phyloP scores from a whole-genome alignment of 92 coral and sea anemone genomes.

The Hydrozoanthus gracilis region DNA sequence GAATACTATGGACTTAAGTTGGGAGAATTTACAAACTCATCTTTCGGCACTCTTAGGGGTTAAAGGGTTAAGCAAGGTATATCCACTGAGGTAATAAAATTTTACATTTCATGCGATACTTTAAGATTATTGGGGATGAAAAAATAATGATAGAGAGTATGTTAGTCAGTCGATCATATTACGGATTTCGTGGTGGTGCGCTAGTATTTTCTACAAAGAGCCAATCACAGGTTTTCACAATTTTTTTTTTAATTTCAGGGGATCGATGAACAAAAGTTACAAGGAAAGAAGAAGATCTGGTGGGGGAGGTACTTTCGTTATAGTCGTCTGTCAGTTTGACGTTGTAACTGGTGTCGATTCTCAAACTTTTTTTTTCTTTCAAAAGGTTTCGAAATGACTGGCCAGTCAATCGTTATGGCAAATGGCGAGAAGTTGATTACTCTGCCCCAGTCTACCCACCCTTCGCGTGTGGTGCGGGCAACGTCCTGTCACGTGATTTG shows the following conservation, averaged over 20 bases:
- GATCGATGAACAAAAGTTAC: constrained; percentile 60
- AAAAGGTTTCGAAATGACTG: constrained; percentile 91
- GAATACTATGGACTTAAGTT: too few species aligned
- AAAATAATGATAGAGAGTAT: too few species aligned
- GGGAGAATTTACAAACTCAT: too few species aligned
- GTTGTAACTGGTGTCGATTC: neutral
- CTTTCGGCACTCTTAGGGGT: too few species aligned
- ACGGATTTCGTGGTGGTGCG: too few species aligned
- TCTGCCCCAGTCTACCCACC: constrained; percentile 87
- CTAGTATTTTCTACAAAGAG: neutral
- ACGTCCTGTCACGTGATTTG: constrained; percentile 91
- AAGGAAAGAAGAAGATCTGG: constrained; percentile 79
- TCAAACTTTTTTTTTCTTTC: neutral
- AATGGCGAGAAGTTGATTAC: constrained; percentile 96
- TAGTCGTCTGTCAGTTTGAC: neutral
- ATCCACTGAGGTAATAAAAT: too few species aligned
- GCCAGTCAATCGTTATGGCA: constrained; percentile 92
- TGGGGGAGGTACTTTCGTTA: constrained; percentile 80
- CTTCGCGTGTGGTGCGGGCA: constrained; percentile 98
- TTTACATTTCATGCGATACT: too few species aligned
- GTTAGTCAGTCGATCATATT: too few species aligned
- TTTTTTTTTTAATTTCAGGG: constrained; percentile 56
- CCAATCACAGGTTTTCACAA: neutral
- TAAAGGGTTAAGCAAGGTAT: too few species aligned
- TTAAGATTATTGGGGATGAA: too few species aligned